A percentile compares a stretch with the other conserved stretches of the same genome.
Evolutionary conservation across 2,888 invertebrate species (phyloP).

Genomic region (Aromia moschata): DNA sequence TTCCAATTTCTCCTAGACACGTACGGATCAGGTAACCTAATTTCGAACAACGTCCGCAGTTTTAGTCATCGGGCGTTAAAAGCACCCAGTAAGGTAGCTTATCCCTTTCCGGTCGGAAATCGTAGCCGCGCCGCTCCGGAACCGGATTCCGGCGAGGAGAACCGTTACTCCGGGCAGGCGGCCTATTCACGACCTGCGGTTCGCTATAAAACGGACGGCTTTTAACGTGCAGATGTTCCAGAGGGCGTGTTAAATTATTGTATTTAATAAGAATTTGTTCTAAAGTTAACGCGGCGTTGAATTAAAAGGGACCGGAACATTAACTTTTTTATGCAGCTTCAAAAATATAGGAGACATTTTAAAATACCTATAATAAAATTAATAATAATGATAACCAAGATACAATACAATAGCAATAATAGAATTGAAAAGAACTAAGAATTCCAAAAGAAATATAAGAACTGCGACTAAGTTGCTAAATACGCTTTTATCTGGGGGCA

Average conservation of each 20-base stretch:
- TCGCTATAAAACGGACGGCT: background rate
- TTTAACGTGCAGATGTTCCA: background rate
- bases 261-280: no score
- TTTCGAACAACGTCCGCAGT: constrained; percentile 45
- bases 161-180: constrained; percentile 14
- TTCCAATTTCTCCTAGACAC: constrained; percentile 43
- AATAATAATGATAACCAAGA: no score
- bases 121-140: constrained; percentile 39
- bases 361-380: no score
- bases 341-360: no score
- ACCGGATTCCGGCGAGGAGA: constrained; percentile 34
- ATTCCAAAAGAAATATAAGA: no score
- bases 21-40: constrained; percentile 48
- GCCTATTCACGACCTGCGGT: constrained; percentile 13
- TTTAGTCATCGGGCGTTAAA: constrained; percentile 37
- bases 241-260: background rate
- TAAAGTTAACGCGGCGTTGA: no score
- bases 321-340: no score
- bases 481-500: no score
- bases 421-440: no score
- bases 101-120: constrained; percentile 46
- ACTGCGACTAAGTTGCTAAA: no score
- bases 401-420: no score
- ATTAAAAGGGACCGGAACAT: no score
- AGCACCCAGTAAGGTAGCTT: constrained; percentile 39